A percentile compares a stretch with the other conserved stretches of the same genome.
These are phyloP conservation scores for Cosmia trapezina DNA, from an alignment of 2,888 invertebrate genomes.

Conservation along the genomic window DNA sequence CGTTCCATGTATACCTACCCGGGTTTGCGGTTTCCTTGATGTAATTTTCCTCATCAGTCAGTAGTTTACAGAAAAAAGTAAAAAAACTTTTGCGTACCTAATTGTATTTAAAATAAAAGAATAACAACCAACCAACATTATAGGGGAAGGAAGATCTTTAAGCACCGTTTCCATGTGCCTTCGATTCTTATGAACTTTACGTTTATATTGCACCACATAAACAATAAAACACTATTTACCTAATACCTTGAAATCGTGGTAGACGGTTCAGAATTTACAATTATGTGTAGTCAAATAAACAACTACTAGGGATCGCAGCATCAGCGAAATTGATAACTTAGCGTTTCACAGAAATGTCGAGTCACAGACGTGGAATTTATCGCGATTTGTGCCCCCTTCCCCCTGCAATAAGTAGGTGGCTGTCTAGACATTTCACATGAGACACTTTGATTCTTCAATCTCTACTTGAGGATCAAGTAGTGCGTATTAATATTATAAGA, in stretches of 20 bases:
- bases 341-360: conserved; percentile 48
- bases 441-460: conserved; percentile 27
- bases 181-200: background rate
- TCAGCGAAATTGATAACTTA: conserved; percentile 33
- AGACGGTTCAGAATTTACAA: background rate
- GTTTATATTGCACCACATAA: background rate
- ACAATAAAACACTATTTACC: background rate
- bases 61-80: background rate
- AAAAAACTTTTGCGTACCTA: background rate
- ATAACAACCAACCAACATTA: background rate
- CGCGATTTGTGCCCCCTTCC: conserved; percentile 23
- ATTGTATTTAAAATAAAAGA: no score
- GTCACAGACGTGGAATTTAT: conserved; percentile 51
- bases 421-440: conserved; percentile 47
- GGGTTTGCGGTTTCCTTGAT: background rate
- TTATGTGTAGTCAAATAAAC: background rate
- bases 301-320: background rate
- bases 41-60: background rate
- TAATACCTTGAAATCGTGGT: background rate
- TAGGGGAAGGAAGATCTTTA: background rate
- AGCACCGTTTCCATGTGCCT: background rate
- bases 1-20: background rate
- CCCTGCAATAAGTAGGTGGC: conserved; percentile 22
- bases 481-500: background rate
- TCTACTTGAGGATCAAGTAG: background rate